A percentile compares a stretch with the other conserved stretches of the same genome.
Evolutionary conservation across 2,113 vertebrate species (phyloP).

Genomic region (Prionailurus viverrinus): DNA sequence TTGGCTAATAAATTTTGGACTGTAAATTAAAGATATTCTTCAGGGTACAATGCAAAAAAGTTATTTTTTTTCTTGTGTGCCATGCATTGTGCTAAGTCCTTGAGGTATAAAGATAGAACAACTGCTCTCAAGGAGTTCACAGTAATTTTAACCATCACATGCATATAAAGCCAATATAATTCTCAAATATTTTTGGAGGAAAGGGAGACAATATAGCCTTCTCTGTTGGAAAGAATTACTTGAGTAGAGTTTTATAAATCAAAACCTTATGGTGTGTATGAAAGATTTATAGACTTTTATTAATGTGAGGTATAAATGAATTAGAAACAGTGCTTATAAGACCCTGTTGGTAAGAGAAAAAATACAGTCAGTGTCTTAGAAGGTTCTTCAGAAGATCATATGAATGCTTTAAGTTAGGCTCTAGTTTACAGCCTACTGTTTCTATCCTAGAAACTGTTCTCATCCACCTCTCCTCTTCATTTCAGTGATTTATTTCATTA

Average conservation of each 20-base stretch:
- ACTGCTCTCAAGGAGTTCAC: not conserved
- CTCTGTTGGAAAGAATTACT: not conserved
- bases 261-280: not conserved
- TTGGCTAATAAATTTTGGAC: not conserved
- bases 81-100: not conserved
- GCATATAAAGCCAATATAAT: not conserved
- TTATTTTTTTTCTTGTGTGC: not conserved
- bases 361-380: not conserved
- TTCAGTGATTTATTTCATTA: not conserved
- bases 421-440: not conserved
- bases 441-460: not conserved
- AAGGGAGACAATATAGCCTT: not conserved
- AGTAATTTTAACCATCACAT: not conserved
- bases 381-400: not conserved
- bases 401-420: not conserved
- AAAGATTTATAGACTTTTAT: constrained; percentile 4
- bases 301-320: not conserved
- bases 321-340: not conserved
- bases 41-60: not conserved
- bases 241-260: not conserved
- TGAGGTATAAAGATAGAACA: not conserved
- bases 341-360: not conserved
- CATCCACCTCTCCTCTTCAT: not conserved
- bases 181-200: not conserved
- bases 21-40: not conserved